Base-by-base conservation (phyloP, 1,140 invertebrate species). In the Drosophila repletoides region DNA sequence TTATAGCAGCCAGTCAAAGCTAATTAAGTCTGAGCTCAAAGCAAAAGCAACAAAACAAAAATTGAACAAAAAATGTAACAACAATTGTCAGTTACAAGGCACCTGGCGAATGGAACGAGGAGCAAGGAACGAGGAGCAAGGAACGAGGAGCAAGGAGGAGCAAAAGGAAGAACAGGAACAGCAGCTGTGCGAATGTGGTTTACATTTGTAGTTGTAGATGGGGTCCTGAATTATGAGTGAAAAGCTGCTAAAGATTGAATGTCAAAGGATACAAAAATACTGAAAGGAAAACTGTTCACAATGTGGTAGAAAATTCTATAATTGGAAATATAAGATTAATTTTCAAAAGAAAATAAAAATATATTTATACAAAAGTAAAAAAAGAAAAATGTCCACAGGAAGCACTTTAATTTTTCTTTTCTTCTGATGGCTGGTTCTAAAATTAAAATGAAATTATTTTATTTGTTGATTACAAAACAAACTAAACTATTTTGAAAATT, bases 21-120 rank as follows among this genome's bases (percentile, higher is more conserved):
- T 84, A 84, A 86, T 84, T 84, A 84, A 86, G 79, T 84, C 52
- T 51, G 38, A 28, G 69, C 36, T 38, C 33, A 38, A 63, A 77
- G 76, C 61, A 67, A 72, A n/a, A 72, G 36, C 46, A 48, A 40
- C 14, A 41, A 19, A 31, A 29, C n/a, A n/a, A n/a, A n/a, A n/a
- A n/a, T n/a, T n/a, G n/a, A n/a, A n/a, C n/a, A n/a, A 59, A 49
- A 67, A 51, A 43, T 36, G 56, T 45, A 52, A 61, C 28, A 61
- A 52, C 56, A 67, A 67, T 67, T 53, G 63, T 52, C 29, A 52
- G 19, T 38, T 60, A 29, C 17, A 33, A 24, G 29, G 36, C 69
- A 72, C 55, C 69, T 72, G 68, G 64, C 40, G 26, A 21, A 22
- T 31, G 36, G 3, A 19, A 38, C 12, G 40, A 5, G 34, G 36